A percentile compares a stretch with the other conserved stretches of the same genome.
Conservation (phyloP, 2,888 invertebrate species). For the Papilio protenor region DNA sequence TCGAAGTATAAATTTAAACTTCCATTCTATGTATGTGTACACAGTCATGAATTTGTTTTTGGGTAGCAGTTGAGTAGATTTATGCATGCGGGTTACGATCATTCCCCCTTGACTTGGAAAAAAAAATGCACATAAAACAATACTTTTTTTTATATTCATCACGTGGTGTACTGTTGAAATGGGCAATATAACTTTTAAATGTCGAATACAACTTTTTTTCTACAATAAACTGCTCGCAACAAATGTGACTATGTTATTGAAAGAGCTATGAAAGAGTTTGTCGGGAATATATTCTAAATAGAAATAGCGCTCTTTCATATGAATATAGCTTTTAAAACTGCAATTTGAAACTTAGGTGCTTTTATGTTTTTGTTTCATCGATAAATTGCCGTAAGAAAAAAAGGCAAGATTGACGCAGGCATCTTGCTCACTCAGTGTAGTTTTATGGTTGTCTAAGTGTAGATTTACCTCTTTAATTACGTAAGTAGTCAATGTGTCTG, state of each 20-base stretch:
- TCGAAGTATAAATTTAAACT: slow-evolving; percentile 48
- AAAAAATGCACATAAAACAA: slow-evolving; percentile 34
- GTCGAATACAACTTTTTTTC: slow-evolving; percentile 23
- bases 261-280: slow-evolving; percentile 12
- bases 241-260: slow-evolving; percentile 29
- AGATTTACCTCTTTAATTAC: neutral
- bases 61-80: slow-evolving; percentile 46
- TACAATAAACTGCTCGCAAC: slow-evolving; percentile 11
- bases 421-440: neutral
- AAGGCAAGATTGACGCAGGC: too few relatives aligned
- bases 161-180: slow-evolving; percentile 17
- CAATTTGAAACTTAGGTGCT: neutral
- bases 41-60: slow-evolving; percentile 47
- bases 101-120: slow-evolving; percentile 35
- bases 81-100: slow-evolving; percentile 44
- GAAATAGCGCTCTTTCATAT: neutral
- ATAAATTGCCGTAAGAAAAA: too few relatives aligned
- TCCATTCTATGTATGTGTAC: slow-evolving; percentile 46
- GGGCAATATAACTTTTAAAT: slow-evolving; percentile 29
- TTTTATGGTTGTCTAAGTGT: neutral
- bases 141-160: slow-evolving; percentile 27
- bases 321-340: neutral
- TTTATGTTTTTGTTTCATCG: neutral
- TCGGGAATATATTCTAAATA: neutral
- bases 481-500: neutral